Conservation (phyloP, 1,140 invertebrate species). For the Phymastichus coffea region DNA sequence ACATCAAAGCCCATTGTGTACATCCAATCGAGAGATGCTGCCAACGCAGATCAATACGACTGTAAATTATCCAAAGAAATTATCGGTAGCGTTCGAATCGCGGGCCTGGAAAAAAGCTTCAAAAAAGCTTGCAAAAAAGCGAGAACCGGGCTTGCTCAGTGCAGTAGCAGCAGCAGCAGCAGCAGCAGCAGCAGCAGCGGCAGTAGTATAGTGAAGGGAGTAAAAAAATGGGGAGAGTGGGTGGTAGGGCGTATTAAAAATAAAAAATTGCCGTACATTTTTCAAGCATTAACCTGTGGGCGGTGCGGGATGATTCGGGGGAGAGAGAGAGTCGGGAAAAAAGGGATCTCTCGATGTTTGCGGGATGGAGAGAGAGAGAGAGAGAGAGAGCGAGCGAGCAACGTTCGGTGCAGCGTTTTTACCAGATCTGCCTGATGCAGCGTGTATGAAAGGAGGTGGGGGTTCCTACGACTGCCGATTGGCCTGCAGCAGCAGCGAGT, state of each 20-base stretch:
- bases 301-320: constrained; percentile 30
- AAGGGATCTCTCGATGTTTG: constrained; percentile 23
- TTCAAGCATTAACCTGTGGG: constrained; percentile 57
- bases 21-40: constrained; percentile 53
- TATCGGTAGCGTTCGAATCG: constrained; percentile 56
- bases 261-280: constrained; percentile 60
- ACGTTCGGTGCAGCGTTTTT: constrained; percentile 8
- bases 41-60: constrained; percentile 57
- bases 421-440: constrained; percentile 27
- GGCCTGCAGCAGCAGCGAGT: constrained; percentile 45
- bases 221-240: constrained; percentile 32
- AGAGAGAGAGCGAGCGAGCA: neutral
- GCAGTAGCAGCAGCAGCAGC: neutral
- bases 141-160: constrained; percentile 1
- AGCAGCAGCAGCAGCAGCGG: too few species aligned
- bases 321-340: constrained; percentile 14
- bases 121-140: constrained; percentile 5
- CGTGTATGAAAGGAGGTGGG: neutral
- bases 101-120: constrained; percentile 33
- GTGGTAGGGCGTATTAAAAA: constrained; percentile 55
- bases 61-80: constrained; percentile 60
- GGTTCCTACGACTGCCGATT: constrained; percentile 40
- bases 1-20: constrained; percentile 50
- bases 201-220: too few species aligned
- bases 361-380: neutral